These are phyloP conservation scores for Stegostoma tigrinum DNA, from an alignment of 2,113 vertebrate species.

Conservation along the genomic window DNA sequence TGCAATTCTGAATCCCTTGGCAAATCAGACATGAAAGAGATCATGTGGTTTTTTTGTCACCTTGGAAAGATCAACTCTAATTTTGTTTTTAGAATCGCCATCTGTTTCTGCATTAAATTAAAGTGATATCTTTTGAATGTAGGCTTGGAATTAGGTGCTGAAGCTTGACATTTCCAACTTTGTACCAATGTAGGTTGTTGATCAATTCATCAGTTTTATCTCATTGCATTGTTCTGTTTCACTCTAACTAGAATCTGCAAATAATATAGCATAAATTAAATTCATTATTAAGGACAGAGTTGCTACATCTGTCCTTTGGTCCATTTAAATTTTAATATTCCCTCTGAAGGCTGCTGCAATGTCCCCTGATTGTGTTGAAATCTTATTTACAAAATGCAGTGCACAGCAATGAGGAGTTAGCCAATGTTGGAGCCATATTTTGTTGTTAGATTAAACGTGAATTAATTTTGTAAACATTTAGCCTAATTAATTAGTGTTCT, in stretches of 20 bases:
- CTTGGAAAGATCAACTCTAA: neutral
- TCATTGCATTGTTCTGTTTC: neutral
- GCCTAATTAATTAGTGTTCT: neutral
- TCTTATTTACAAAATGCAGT: neutral
- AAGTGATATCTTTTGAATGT: neutral
- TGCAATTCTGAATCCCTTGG: neutral
- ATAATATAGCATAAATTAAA: neutral
- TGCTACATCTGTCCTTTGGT: neutral
- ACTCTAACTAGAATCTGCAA: neutral
- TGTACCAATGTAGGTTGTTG: neutral
- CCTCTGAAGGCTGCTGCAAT: neutral
- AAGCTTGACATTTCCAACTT: neutral
- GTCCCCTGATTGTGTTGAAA: neutral
- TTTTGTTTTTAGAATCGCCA: neutral
- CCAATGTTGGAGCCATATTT: neutral
- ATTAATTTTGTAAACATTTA: neutral
- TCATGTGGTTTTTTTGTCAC: neutral
- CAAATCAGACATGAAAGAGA: neutral
- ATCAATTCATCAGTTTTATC: neutral
- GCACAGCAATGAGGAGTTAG: neutral
- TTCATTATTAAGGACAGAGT: neutral
- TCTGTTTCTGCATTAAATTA: neutral
- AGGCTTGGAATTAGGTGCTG: neutral
- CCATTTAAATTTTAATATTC: neutral
- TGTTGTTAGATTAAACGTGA: neutral